phyloP scores from a whole-genome alignment of 2,797 vertebrate genomes.

The Bovichtus diacanthus region DNA sequence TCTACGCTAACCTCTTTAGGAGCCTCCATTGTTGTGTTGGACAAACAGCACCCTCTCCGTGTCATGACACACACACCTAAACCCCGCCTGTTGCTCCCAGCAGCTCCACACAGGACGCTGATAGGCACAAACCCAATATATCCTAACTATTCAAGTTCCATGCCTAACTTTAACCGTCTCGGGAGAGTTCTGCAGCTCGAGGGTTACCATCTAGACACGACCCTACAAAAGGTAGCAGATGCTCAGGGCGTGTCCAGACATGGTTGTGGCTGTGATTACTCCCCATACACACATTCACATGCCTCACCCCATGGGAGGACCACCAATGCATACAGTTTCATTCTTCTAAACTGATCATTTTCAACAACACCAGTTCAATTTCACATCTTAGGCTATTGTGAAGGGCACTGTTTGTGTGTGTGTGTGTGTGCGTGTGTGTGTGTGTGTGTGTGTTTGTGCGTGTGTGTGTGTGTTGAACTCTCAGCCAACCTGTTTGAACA shows the following conservation, averaged over 20 bases:
- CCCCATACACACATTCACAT: neutral
- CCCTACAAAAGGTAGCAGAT: conserved; percentile 39
- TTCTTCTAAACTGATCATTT: neutral
- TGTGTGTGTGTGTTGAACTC: neutral
- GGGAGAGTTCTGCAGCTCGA: neutral
- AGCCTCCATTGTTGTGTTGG: no score
- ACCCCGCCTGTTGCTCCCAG: no score
- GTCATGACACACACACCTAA: no score
- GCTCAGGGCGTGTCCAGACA: conserved; percentile 47
- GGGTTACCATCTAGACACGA: no score
- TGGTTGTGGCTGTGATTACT: conserved; percentile 34
- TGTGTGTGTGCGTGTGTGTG: conserved; percentile 1
- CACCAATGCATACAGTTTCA: neutral
- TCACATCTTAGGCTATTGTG: neutral
- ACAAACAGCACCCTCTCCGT: no score
- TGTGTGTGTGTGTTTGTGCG: no score
- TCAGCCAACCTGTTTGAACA: conserved; percentile 19
- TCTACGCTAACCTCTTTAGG: no score
- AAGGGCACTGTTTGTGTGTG: neutral
- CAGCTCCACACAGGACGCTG: no score
- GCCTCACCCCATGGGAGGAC: neutral
- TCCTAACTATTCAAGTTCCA: no score
- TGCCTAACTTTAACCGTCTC: no score
- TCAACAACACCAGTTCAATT: neutral
- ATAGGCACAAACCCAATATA: no score